phyloP scores from a whole-genome alignment of 2,797 vertebrate species.

The Linurgus olivaceus region DNA sequence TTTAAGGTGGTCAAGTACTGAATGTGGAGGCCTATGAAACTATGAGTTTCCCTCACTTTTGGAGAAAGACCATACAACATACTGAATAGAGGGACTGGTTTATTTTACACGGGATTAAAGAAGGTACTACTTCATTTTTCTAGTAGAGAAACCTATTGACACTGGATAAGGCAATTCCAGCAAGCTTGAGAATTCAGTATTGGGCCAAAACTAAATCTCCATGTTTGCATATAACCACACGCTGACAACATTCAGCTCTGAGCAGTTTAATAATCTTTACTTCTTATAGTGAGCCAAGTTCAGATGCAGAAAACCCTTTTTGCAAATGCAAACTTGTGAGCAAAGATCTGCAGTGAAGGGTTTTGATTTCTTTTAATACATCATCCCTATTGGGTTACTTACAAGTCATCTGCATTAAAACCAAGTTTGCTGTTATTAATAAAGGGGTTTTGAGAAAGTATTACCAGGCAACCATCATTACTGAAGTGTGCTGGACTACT shows the following conservation, averaged over 20 bases:
- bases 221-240: not conserved
- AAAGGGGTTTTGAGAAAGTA: slow-evolving; percentile 33
- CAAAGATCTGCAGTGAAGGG: not conserved
- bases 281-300: not conserved
- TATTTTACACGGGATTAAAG: not conserved
- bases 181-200: not conserved
- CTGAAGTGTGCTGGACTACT: not conserved
- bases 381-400: slow-evolving; percentile 33
- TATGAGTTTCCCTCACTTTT: not conserved
- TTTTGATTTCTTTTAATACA: slow-evolving; percentile 30
- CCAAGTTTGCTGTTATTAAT: slow-evolving; percentile 30
- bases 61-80: not conserved
- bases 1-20: not conserved
- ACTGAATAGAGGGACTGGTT: not conserved
- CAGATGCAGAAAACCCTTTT: not conserved
- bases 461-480: slow-evolving; percentile 10
- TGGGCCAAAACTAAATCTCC: not conserved
- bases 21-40: not conserved
- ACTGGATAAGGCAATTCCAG: not conserved
- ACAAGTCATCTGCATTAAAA: slow-evolving; percentile 18
- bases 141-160: slow-evolving; percentile 1
- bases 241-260: not conserved
- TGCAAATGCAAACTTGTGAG: not conserved
- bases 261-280: not conserved
- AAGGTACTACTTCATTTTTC: not conserved